Evolutionary conservation across 1,140 invertebrate species (phyloP).

Genomic region (Hirudo medicinalis): DNA sequence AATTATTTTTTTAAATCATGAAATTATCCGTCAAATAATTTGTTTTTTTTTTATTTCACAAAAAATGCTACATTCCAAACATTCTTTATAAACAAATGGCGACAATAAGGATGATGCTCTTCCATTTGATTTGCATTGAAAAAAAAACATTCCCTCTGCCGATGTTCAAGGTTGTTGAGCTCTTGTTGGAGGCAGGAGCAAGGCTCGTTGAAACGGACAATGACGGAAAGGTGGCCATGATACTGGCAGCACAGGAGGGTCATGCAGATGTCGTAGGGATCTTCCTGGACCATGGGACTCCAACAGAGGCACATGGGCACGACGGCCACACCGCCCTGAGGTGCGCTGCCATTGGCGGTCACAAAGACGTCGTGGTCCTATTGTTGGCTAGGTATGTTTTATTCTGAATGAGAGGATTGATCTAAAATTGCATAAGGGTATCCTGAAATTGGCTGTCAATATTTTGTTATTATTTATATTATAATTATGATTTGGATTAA

Average conservation of each 20-base stretch:
- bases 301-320: conserved; percentile 70
- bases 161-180: conserved; percentile 42
- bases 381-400: conserved; percentile 24
- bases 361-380: conserved; percentile 53
- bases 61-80: not conserved
- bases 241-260: conserved; percentile 39
- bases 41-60: too few relatives aligned
- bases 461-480: too few relatives aligned
- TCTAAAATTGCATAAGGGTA: too few relatives aligned
- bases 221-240: conserved; percentile 47
- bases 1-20: conserved; percentile 8
- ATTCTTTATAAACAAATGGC: too few relatives aligned
- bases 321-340: conserved; percentile 82
- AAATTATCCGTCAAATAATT: not conserved
- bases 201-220: conserved; percentile 77
- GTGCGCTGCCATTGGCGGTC: conserved; percentile 65
- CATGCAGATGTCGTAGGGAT: conserved; percentile 32
- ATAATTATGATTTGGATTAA: too few relatives aligned
- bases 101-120: too few relatives aligned
- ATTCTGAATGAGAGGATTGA: too few relatives aligned
- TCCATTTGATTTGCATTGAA: too few relatives aligned
- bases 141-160: not conserved
- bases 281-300: conserved; percentile 31
- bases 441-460: too few relatives aligned
- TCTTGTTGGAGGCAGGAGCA: conserved; percentile 75